Percentiles rank a stretch among this genome's conserved stretches.
These are phyloP conservation scores for Sebastes hubbsi DNA, from an alignment of 2,797 vertebrate genomes.

Conservation along the genomic window DNA sequence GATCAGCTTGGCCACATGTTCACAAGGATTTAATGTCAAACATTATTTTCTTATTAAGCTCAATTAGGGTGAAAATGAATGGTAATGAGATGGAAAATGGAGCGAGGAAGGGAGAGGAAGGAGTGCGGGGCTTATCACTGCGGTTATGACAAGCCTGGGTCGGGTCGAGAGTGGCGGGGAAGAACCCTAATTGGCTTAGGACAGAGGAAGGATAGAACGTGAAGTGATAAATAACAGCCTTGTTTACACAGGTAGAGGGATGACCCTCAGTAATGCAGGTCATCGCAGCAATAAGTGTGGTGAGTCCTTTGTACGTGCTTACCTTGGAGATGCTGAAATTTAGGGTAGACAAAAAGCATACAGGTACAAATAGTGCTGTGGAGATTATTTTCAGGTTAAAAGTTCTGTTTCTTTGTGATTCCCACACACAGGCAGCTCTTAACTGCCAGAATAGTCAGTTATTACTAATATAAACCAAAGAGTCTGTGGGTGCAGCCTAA, in stretches of 20 bases:
- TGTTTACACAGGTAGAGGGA: constrained; percentile 69
- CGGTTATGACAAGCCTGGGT: constrained; percentile 52
- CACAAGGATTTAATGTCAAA: constrained; percentile 82
- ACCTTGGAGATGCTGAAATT: constrained; percentile 11
- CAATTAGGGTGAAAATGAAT: constrained; percentile 86
- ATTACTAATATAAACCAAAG: too few relatives aligned
- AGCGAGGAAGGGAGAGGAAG: constrained; percentile 75
- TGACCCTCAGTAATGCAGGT: constrained; percentile 61
- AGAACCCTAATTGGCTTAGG: constrained; percentile 70
- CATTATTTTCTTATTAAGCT: constrained; percentile 88
- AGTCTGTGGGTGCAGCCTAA: neutral
- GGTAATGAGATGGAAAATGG: constrained; percentile 89
- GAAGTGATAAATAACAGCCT: constrained; percentile 68
- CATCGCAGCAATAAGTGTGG: constrained; percentile 31
- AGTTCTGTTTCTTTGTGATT: neutral
- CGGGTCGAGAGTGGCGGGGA: constrained; percentile 46
- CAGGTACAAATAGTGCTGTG: neutral
- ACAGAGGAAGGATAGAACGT: constrained; percentile 43
- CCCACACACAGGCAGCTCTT: neutral
- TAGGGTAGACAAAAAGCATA: neutral
- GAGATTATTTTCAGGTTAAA: neutral
- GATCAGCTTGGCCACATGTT: constrained; percentile 74
- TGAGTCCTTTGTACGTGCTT: constrained; percentile 27
- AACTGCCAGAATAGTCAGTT: neutral
- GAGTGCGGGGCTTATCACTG: constrained; percentile 24